A percentile compares a stretch with the other conserved stretches of the same genome.
These are phyloP conservation scores for Prionailurus bengalensis DNA, from an alignment of 2,113 vertebrate genomes.

Conservation along the genomic window DNA sequence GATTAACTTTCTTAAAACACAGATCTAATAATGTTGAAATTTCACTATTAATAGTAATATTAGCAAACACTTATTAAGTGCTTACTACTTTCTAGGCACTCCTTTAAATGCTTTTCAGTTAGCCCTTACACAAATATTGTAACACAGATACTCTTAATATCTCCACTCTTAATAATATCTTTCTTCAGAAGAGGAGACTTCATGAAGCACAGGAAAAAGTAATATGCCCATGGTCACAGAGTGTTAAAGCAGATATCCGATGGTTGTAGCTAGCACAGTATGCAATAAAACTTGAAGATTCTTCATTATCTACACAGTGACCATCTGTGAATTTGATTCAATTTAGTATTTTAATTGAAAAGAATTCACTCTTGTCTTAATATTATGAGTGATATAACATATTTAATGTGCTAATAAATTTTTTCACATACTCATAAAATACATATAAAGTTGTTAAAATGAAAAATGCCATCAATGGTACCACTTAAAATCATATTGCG, in stretches of 20 bases:
- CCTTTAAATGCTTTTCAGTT: background rate
- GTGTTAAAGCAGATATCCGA: background rate
- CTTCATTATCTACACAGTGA: background rate
- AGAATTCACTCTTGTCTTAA: background rate
- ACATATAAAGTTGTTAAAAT: background rate
- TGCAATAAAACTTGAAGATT: background rate
- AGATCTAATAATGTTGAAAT: background rate
- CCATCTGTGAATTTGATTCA: conserved; percentile 20
- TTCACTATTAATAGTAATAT: background rate
- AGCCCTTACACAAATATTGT: background rate
- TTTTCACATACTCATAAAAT: background rate
- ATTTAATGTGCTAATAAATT: background rate
- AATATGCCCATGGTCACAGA: background rate
- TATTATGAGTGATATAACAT: background rate
- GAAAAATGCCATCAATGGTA: background rate
- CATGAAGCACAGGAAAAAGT: background rate
- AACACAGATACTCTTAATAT: background rate
- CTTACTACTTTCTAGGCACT: background rate
- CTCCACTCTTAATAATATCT: background rate
- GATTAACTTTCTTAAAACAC: background rate
- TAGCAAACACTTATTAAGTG: background rate
- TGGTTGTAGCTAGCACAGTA: background rate
- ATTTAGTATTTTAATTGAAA: conserved; percentile 1
- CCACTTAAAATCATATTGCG: background rate
- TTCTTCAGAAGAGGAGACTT: background rate